A percentile compares a stretch with the other conserved stretches of the same genome.
Conservation (phyloP, 2,888 invertebrate species). For the Trachelus tabidus region DNA sequence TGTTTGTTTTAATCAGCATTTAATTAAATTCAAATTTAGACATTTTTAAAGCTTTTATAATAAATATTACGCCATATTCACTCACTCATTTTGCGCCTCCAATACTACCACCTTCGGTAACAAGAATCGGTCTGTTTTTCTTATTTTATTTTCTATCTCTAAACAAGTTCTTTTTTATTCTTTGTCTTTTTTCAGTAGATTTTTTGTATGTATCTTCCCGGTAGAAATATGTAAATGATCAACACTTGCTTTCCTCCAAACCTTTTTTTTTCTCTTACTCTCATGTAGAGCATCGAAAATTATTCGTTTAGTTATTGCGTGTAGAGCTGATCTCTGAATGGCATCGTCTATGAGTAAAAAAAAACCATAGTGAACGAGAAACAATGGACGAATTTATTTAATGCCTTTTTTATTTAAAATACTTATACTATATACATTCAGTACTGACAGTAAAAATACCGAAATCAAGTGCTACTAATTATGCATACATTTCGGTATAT, state of each 20-base stretch:
- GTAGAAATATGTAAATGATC: background rate
- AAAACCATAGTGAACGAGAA: background rate
- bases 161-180: background rate
- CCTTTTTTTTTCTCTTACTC: background rate
- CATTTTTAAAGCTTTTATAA: too few relatives aligned
- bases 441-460: constrained; percentile 45
- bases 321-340: background rate
- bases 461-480: constrained; percentile 22
- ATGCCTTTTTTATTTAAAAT: constrained; percentile 47
- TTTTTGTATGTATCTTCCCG: too few relatives aligned
- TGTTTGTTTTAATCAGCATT: background rate
- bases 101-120: background rate
- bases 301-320: too few relatives aligned
- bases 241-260: background rate
- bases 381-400: constrained; percentile 1
- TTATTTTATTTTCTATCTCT: background rate
- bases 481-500: constrained; percentile 3
- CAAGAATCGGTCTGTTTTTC: background rate
- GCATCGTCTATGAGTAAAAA: background rate
- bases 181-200: background rate
- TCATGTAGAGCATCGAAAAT: too few relatives aligned
- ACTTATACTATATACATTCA: constrained; percentile 58
- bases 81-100: background rate
- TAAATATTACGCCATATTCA: background rate
- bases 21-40: background rate